phyloP scores from a whole-genome alignment of 1,140 invertebrate species.

The Eupristina koningsbergeri region DNA sequence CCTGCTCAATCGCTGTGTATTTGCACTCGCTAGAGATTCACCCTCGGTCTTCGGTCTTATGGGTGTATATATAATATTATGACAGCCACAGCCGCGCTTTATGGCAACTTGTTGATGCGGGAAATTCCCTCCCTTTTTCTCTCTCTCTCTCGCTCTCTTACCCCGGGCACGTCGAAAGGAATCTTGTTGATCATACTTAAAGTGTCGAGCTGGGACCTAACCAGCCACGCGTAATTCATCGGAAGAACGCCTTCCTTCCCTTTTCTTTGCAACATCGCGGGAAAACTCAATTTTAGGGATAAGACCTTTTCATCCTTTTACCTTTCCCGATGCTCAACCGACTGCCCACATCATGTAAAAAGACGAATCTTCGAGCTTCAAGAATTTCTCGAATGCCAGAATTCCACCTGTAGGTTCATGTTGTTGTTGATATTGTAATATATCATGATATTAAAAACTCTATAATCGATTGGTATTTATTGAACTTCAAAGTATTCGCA shows the following conservation, averaged over 20 bases:
- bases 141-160: not conserved
- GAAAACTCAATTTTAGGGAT: constrained; percentile 6
- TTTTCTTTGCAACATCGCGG: not conserved
- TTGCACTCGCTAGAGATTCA: constrained; percentile 7
- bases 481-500: no score
- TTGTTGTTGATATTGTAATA: not conserved
- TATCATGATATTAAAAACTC: not conserved
- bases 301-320: not conserved
- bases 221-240: constrained; percentile 12
- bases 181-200: constrained; percentile 45
- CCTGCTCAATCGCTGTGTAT: no score
- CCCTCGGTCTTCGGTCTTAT: constrained; percentile 4
- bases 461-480: no score
- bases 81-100: constrained; percentile 29
- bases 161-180: not conserved
- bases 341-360: no score
- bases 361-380: not conserved
- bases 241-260: not conserved
- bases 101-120: constrained; percentile 51
- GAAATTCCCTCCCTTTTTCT: constrained; percentile 9
- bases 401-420: not conserved
- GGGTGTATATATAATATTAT: constrained; percentile 46
- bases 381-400: not conserved
- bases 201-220: constrained; percentile 9
- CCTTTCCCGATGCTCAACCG: not conserved